A percentile compares a stretch with the other conserved stretches of the same genome.
phyloP scores from a whole-genome alignment of 2,888 invertebrate genomes.

The Cephalotes varians region DNA sequence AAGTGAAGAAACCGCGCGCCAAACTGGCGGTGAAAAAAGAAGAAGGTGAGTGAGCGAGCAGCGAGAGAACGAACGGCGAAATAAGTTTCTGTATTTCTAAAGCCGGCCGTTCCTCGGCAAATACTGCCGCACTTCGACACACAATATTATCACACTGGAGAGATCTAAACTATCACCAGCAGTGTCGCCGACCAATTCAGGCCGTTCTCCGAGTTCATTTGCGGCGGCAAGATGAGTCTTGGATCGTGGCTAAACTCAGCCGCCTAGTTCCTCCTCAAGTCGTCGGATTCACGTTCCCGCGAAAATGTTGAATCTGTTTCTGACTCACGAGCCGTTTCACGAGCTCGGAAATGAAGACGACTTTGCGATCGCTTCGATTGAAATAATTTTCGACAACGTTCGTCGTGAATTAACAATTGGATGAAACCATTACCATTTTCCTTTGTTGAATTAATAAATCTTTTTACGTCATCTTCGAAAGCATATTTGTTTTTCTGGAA shows the following conservation, averaged over 20 bases:
- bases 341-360: neutral
- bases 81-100: conserved; percentile 77
- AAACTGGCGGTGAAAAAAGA: conserved; percentile 15
- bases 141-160: conserved; percentile 82
- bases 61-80: conserved; percentile 60
- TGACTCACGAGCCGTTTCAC: neutral
- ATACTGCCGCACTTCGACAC: conserved; percentile 75
- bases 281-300: conserved; percentile 9
- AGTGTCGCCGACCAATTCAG: conserved; percentile 62
- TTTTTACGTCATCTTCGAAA: neutral
- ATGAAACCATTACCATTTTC: neutral
- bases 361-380: neutral
- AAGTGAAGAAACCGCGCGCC: conserved; percentile 22
- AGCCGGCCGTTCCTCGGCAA: conserved; percentile 73
- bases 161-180: conserved; percentile 79
- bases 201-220: conserved; percentile 27
- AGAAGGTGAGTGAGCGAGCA: conserved; percentile 26
- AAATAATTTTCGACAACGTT: neutral
- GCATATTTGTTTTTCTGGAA: neutral
- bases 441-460: neutral
- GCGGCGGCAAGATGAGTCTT: conserved; percentile 56
- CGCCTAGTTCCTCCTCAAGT: conserved; percentile 8
- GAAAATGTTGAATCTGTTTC: neutral
- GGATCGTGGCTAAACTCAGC: conserved; percentile 29
- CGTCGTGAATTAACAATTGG: neutral